phyloP scores from a whole-genome alignment of 2,113 vertebrate species.

The Indicator indicator region DNA sequence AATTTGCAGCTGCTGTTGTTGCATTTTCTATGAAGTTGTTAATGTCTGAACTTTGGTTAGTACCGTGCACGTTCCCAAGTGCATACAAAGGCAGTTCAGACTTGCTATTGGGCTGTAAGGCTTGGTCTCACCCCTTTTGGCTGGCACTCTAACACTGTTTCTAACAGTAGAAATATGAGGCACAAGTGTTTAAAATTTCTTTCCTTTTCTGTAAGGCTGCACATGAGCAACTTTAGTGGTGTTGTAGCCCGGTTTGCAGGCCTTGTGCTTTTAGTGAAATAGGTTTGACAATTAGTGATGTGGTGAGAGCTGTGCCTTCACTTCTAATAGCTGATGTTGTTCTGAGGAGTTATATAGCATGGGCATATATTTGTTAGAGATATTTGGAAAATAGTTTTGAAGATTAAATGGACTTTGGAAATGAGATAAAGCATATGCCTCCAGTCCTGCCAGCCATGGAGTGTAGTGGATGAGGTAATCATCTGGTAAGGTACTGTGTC shows the following conservation, averaged over 20 bases:
- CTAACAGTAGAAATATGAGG: not conserved
- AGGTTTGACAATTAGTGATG: not conserved
- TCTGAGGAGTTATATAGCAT: not conserved
- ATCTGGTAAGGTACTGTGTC: not conserved
- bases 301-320: not conserved
- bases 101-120: not conserved
- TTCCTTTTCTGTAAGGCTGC: not conserved
- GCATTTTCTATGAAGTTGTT: not conserved
- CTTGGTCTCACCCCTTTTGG: not conserved
- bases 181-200: not conserved
- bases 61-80: not conserved
- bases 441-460: not conserved
- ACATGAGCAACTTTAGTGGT: not conserved
- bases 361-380: not conserved
- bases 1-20: not conserved
- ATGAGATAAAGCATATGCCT: accelerated
- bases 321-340: not conserved
- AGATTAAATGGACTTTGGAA: not conserved
- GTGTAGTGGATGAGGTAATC: not conserved
- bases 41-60: not conserved
- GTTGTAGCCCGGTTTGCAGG: not conserved
- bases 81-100: not conserved
- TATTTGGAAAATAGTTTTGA: not conserved
- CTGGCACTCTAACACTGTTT: not conserved
- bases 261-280: not conserved